Percentiles rank a stretch among this genome's conserved stretches.
Evolutionary conservation across 2,888 invertebrate genomes (phyloP).

Genomic region (Yponomeuta cagnagella): DNA sequence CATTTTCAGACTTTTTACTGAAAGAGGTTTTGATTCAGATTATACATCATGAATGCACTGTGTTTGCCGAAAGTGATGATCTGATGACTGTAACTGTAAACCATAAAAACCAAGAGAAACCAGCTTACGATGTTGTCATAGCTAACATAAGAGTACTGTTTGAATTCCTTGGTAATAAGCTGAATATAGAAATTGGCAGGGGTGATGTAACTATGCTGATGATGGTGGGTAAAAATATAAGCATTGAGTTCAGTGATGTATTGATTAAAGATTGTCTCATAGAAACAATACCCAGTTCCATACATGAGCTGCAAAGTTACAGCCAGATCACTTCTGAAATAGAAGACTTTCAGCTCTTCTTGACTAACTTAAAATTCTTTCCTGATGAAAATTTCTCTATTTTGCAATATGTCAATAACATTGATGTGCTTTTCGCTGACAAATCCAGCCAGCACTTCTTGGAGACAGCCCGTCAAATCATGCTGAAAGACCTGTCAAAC

Average conservation of each 20-base stretch:
- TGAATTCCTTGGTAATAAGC: conserved; percentile 71
- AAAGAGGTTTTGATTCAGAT: conserved; percentile 76
- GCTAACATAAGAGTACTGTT: conserved; percentile 74
- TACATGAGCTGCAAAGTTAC: conserved; percentile 81
- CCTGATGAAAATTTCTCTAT: conserved; percentile 74
- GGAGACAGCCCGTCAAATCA: conserved; percentile 80
- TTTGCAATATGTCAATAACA: conserved; percentile 81
- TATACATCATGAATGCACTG: conserved; percentile 62
- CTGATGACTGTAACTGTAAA: conserved; percentile 48
- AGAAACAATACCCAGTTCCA: conserved; percentile 84
- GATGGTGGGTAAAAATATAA: conserved; percentile 73
- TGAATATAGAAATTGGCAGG: conserved; percentile 64
- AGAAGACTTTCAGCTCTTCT: conserved; percentile 78
- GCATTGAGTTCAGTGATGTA: conserved; percentile 76
- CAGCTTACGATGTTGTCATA: conserved; percentile 72
- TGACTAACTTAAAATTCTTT: conserved; percentile 78
- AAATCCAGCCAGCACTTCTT: conserved; percentile 84
- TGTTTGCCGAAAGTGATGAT: conserved; percentile 54
- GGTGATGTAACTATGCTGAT: conserved; percentile 61
- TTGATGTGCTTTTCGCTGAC: conserved; percentile 84
- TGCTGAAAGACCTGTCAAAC: conserved; percentile 88
- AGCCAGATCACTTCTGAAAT: conserved; percentile 78
- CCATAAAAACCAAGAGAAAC: conserved; percentile 54
- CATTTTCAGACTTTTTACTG: conserved; percentile 76
- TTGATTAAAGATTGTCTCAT: conserved; percentile 84